phyloP scores from a whole-genome alignment of 2,888 invertebrate genomes.

The Luperina testacea region DNA sequence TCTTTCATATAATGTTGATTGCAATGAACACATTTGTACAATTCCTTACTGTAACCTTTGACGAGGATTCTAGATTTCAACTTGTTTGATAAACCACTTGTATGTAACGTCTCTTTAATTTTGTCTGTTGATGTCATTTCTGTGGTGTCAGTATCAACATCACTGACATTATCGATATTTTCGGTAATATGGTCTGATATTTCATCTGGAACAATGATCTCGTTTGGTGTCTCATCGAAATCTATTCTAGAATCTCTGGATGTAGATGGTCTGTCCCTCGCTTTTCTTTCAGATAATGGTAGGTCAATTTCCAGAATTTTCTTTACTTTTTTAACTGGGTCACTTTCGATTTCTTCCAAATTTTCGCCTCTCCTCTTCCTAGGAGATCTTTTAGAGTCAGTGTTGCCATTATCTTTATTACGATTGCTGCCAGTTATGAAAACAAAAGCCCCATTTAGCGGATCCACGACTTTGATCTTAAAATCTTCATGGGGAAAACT shows the following conservation, averaged over 20 bases:
- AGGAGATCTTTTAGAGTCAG: neutral
- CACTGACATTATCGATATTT: constrained; percentile 2
- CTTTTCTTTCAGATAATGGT: neutral
- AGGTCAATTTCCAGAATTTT: fast-evolving
- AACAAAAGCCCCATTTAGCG: fast-evolving
- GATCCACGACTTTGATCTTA: constrained; percentile 49
- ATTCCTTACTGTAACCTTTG: constrained; percentile 7
- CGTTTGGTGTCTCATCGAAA: neutral
- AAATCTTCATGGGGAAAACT: neutral
- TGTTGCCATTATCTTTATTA: neutral
- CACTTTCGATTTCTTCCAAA: neutral
- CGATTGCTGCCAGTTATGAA: constrained; percentile 38
- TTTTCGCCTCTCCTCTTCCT: constrained; percentile 21
- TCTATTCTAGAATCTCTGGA: constrained; percentile 14
- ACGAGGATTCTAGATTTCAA: constrained; percentile 32
- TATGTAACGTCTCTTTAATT: neutral
- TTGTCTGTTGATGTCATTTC: neutral
- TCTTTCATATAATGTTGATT: constrained; percentile 46
- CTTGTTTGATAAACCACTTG: constrained; percentile 20
- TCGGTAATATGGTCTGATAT: neutral
- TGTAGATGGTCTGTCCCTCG: neutral
- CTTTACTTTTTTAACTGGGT: neutral
- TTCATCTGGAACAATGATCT: constrained; percentile 17
- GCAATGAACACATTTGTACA: constrained; percentile 48
- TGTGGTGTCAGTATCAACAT: constrained; percentile 8